Evolutionary conservation across 1,140 invertebrate species (phyloP), one percentile per base, ranked within the genome.

Genomic region (Rhagoletis zephyria): DNA sequence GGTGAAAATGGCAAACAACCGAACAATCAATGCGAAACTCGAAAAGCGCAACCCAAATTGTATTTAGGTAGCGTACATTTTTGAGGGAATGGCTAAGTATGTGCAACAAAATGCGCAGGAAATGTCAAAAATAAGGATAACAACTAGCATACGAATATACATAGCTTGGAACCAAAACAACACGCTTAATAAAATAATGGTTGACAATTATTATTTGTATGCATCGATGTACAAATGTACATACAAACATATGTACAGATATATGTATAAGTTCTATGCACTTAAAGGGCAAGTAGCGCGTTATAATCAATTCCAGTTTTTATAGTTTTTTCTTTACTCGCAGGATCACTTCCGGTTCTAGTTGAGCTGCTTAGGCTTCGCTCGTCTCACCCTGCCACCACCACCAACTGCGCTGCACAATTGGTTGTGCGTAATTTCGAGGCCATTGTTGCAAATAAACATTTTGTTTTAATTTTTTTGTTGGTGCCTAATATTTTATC

Each of bases 141-240:
- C 67, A 74, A 74, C 14, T 56, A 56, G 74, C 4, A 81, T 12
- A 56, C 45, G 12, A 51, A 81, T 42, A 30, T 30, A 30, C 30
- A 30, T 30, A 81, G 56, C 48, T 59, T 81, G 2, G 48, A 7
- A 81, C n/a, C 74, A 30, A 81, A 81, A 81, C 74, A 81, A 56
- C 74, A 59, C n/a, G 74, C 74, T 81, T 81, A 81, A 81, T 81
- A 81, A 56, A 81, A 81, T 81, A 81, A 81, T 81, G 74, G 74
- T 81, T 81, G 74, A 81, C 74, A 81, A 81, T 81, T 81, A 51
- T 19, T 51, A 56, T 81, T 81, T 81, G 19, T 81, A 56, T 56
- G 42, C 16, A 77, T 77, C 3, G 6, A 19, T 56, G 45, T 56
- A 19, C 4, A 70, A 42, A 74, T 19, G 40, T 51, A 77, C 42